Percentiles rank a stretch among this genome's conserved stretches.
Conservation (phyloP, 2,888 invertebrate genomes). For the Noctuana brunneofusca region DNA sequence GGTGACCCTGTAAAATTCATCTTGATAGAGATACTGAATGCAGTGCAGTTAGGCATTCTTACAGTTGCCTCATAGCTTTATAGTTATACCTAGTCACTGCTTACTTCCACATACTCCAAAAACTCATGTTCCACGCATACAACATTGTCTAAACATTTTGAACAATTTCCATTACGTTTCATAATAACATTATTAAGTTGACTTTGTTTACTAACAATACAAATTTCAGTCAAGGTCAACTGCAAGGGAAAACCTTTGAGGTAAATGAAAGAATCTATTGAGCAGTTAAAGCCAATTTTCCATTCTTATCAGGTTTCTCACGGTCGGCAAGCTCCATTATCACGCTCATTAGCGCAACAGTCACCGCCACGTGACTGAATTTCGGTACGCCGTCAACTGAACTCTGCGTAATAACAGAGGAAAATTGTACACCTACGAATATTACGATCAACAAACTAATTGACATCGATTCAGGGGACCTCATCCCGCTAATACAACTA, state of each 20-base stretch:
- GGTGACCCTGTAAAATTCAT: too few relatives aligned
- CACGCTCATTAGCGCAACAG: constrained; percentile 10
- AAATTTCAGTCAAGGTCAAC: not conserved
- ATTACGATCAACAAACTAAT: not conserved
- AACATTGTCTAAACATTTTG: too few relatives aligned
- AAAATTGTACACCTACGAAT: not conserved
- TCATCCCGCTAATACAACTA: not conserved
- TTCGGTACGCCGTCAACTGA: not conserved
- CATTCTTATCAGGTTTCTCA: constrained; percentile 21
- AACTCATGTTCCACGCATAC: too few relatives aligned
- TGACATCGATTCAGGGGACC: not conserved
- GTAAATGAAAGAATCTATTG: not conserved
- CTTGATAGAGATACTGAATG: too few relatives aligned
- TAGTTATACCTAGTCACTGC: too few relatives aligned
- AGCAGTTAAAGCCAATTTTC: not conserved
- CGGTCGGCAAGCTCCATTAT: constrained; percentile 11
- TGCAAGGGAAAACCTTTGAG: not conserved
- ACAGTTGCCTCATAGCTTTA: too few relatives aligned
- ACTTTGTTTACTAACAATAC: not conserved
- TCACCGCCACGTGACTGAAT: constrained; percentile 15
- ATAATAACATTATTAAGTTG: not conserved
- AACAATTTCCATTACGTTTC: too few relatives aligned
- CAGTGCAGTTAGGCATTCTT: too few relatives aligned
- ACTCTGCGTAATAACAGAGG: constrained; percentile 8
- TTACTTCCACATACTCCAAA: too few relatives aligned